phyloP scores from a whole-genome alignment of 2,113 vertebrate genomes.

The Esox niger region DNA sequence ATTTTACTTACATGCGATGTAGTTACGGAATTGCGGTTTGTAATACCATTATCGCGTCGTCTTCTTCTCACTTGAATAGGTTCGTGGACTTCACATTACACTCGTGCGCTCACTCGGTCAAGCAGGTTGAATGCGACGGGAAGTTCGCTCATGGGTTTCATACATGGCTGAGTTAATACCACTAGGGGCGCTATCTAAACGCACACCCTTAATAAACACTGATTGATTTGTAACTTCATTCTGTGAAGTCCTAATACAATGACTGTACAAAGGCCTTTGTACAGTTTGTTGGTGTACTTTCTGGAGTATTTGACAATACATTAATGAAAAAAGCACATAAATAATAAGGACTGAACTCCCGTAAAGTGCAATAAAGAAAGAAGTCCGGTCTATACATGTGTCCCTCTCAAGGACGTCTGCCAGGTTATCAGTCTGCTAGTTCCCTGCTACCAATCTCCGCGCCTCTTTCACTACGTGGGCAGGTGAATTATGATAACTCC shows the following conservation, averaged over 20 bases:
- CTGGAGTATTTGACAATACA: neutral
- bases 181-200: neutral
- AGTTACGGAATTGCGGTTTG: neutral
- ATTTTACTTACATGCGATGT: slow-evolving; percentile 28
- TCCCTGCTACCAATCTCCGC: neutral
- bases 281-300: too few relatives aligned
- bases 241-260: neutral
- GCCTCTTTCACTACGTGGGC: neutral
- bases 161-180: neutral
- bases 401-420: too few relatives aligned
- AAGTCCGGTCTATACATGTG: too few relatives aligned
- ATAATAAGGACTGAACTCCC: too few relatives aligned
- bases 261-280: neutral
- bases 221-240: too few relatives aligned
- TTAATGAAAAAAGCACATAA: neutral
- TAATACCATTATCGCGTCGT: neutral
- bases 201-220: neutral
- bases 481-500: slow-evolving; percentile 10
- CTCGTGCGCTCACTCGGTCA: slow-evolving; percentile 12
- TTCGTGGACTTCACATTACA: neutral
- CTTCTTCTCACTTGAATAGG: slow-evolving; percentile 12
- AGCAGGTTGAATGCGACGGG: slow-evolving; percentile 17
- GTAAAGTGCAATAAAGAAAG: too few relatives aligned
- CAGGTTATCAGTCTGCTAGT: neutral
- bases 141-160: neutral